Evolutionary conservation across 92 coral and sea anemone species (phyloP).

Genomic region (Nematostella vectensis): DNA sequence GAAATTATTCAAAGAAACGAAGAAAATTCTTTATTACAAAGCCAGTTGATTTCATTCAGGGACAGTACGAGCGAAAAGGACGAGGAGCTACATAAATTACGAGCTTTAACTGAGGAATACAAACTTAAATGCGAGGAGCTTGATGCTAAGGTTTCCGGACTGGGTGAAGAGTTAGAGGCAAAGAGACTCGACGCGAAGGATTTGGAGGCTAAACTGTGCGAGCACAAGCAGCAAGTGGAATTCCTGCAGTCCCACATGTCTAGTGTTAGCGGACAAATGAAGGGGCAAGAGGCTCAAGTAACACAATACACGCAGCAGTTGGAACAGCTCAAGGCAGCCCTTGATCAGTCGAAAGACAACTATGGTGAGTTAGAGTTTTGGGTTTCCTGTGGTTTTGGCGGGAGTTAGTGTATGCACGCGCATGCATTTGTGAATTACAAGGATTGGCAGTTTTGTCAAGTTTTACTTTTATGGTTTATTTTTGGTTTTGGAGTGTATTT

Average conservation of each 20-base stretch:
- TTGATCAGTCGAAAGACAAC: conserved; percentile 28
- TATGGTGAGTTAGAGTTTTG: conserved; percentile 55
- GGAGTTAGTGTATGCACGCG: too few species aligned
- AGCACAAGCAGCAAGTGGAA: conserved; percentile 38
- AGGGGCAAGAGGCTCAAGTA: conserved; percentile 35
- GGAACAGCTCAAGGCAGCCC: conserved; percentile 38
- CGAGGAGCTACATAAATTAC: conserved; percentile 44
- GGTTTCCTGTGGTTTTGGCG: too few species aligned
- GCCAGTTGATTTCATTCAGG: conserved; percentile 44
- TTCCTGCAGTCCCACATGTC: conserved; percentile 51
- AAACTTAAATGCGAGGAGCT: conserved; percentile 21
- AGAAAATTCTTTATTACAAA: conserved; percentile 25
- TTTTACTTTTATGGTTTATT: too few species aligned
- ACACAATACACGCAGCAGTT: conserved; percentile 31
- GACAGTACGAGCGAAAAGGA: conserved; percentile 45
- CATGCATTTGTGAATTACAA: too few species aligned
- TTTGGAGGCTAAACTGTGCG: conserved; percentile 37
- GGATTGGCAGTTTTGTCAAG: too few species aligned
- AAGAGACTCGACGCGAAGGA: conserved; percentile 46
- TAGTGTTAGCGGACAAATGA: conserved; percentile 36
- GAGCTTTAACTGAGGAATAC: conserved; percentile 24
- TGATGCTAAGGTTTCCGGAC: conserved; percentile 30
- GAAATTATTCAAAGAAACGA: conserved; percentile 22
- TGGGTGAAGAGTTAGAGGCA: conserved; percentile 40
- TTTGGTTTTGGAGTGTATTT: too few species aligned